phyloP scores from a whole-genome alignment of 2,797 vertebrate genomes.

The Lagorchestes hirsutus region DNA sequence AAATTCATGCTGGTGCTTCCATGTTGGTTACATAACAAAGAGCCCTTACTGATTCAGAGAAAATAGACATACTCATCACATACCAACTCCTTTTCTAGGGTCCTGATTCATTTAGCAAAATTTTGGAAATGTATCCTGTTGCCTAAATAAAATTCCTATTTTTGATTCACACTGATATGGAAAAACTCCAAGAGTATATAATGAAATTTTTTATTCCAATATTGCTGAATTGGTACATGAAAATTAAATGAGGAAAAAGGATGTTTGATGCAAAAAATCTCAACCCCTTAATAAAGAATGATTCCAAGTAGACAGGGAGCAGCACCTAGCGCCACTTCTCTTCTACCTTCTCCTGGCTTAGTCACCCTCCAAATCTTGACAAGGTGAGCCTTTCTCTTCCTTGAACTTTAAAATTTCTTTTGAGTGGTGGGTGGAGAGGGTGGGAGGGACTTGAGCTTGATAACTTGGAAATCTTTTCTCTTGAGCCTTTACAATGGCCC shows the following conservation, averaged over 20 bases:
- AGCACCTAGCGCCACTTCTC: neutral
- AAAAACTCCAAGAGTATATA: neutral
- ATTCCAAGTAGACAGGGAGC: slow-evolving; percentile 17
- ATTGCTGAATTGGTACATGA: neutral
- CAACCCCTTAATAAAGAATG: slow-evolving; percentile 8
- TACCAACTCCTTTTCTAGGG: neutral
- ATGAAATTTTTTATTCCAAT: neutral
- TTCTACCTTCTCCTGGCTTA: slow-evolving; percentile 17
- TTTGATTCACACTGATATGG: neutral
- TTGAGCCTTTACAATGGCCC: slow-evolving; percentile 13
- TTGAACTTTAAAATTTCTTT: neutral
- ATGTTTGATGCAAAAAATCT: slow-evolving; percentile 29
- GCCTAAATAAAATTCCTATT: neutral
- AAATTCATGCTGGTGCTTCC: neutral
- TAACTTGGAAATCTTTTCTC: neutral
- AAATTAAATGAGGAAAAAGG: slow-evolving; percentile 2
- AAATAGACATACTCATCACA: neutral
- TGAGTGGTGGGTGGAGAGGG: neutral
- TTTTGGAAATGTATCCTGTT: neutral
- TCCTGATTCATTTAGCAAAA: neutral
- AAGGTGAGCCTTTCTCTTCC: neutral
- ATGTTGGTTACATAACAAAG: neutral
- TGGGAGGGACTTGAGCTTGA: neutral
- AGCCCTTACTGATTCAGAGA: neutral
- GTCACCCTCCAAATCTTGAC: slow-evolving; percentile 11